Evolutionary conservation across 1,140 invertebrate species (phyloP).

Genomic region (Sycophila sp.): DNA sequence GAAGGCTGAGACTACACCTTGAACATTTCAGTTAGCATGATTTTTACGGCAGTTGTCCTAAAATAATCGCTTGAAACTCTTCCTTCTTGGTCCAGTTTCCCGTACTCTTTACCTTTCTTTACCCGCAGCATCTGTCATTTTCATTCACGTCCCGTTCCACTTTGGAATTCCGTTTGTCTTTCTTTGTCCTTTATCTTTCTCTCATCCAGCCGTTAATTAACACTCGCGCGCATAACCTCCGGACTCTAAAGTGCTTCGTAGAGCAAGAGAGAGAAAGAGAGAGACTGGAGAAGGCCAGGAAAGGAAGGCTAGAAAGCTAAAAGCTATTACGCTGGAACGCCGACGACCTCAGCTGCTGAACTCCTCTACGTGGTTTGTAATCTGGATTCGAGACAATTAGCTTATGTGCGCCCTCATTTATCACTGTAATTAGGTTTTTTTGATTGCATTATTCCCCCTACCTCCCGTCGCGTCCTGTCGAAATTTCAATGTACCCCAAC

Average conservation of each 20-base stretch:
- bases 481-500: too few species aligned
- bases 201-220: slow-evolving; percentile 41
- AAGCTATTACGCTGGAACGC: not conserved
- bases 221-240: slow-evolving; percentile 23
- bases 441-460: too few species aligned
- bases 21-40: too few species aligned
- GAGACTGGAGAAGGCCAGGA: not conserved
- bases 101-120: not conserved
- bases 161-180: slow-evolving; percentile 28
- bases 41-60: too few species aligned
- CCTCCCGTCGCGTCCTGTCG: too few species aligned
- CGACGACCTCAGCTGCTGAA: not conserved
- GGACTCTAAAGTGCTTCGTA: slow-evolving; percentile 9
- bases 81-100: not conserved
- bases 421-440: too few species aligned
- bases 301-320: slow-evolving; percentile 9
- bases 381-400: slow-evolving; percentile 20
- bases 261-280: not conserved
- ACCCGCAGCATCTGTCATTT: slow-evolving; percentile 26
- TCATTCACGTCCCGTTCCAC: not conserved
- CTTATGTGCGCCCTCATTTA: not conserved
- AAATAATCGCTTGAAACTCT: slow-evolving; percentile 16
- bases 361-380: not conserved
- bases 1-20: too few species aligned
- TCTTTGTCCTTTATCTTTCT: slow-evolving; percentile 19